A percentile compares a stretch with the other conserved stretches of the same genome.
These are phyloP conservation scores for Phalacrocorax carbo DNA, from an alignment of 2,113 vertebrate species.

Conservation along the genomic window DNA sequence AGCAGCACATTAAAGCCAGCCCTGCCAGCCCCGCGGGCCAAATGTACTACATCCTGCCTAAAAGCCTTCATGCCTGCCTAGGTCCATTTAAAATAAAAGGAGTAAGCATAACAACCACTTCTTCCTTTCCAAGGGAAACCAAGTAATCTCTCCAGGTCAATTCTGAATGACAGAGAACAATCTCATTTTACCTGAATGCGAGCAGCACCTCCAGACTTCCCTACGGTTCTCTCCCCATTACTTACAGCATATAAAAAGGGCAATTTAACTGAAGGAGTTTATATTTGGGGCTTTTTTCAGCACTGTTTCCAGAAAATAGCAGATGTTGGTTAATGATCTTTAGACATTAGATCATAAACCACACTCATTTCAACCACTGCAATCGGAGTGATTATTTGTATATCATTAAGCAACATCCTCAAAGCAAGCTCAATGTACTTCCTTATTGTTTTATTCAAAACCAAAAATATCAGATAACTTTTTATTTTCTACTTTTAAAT, in stretches of 20 bases:
- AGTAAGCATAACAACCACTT: not conserved
- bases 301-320: slow-evolving; percentile 29
- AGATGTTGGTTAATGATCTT: slow-evolving; percentile 49
- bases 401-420: slow-evolving; percentile 1
- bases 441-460: not conserved
- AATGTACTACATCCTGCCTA: not conserved
- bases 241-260: slow-evolving; percentile 45
- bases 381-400: not conserved
- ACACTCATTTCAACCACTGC: slow-evolving; percentile 17
- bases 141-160: slow-evolving; percentile 15
- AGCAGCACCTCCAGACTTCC: slow-evolving; percentile 20
- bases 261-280: slow-evolving; percentile 39
- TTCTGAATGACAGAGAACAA: not conserved
- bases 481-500: not conserved
- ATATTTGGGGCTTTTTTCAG: slow-evolving; percentile 15
- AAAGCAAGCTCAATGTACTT: not conserved
- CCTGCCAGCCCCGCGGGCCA: not conserved
- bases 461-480: not conserved
- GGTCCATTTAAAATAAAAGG: slow-evolving; percentile 39
- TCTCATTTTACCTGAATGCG: not conserved
- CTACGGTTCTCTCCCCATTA: not conserved
- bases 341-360: slow-evolving; percentile 49
- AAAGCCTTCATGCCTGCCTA: slow-evolving; percentile 44
- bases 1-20: not conserved
- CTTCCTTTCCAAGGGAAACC: not conserved